Conservation (phyloP, 2,888 invertebrate species). For the Rhyacophila evoluta region DNA sequence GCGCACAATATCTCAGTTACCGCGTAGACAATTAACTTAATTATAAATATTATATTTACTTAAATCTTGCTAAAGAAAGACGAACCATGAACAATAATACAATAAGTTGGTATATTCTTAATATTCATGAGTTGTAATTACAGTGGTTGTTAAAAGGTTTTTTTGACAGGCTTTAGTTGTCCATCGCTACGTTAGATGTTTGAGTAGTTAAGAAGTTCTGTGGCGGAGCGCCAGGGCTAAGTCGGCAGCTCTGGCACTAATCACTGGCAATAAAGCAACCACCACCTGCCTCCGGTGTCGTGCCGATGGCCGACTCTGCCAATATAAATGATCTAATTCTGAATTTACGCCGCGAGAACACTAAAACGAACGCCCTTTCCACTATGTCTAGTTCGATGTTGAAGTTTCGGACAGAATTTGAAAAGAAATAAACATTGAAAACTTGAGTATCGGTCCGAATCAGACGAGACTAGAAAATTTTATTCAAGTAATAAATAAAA, state of each 20-base stretch:
- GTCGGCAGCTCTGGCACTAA: neutral
- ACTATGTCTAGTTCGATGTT: neutral
- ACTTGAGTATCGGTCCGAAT: neutral
- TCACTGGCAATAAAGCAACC: conserved; percentile 4
- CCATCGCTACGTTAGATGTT: neutral
- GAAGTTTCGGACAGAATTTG: neutral
- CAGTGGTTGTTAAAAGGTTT: too few relatives aligned
- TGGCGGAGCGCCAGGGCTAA: neutral
- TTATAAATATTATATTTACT: too few relatives aligned
- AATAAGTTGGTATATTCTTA: too few relatives aligned
- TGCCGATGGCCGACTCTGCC: neutral
- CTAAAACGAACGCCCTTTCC: neutral
- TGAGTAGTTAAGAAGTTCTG: neutral
- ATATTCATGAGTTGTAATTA: too few relatives aligned
- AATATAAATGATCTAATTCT: neutral
- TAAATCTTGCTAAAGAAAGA: too few relatives aligned
- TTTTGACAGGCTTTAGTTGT: too few relatives aligned
- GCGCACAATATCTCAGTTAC: too few relatives aligned
- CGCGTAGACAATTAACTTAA: too few relatives aligned
- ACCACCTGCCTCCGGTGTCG: neutral
- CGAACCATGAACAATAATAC: too few relatives aligned
- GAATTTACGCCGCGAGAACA: neutral
- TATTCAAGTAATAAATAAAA: too few relatives aligned
- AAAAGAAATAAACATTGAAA: neutral
- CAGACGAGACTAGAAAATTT: too few relatives aligned